phyloP scores from a whole-genome alignment of 2,113 vertebrate species.

The Motacilla tschutschensis region DNA sequence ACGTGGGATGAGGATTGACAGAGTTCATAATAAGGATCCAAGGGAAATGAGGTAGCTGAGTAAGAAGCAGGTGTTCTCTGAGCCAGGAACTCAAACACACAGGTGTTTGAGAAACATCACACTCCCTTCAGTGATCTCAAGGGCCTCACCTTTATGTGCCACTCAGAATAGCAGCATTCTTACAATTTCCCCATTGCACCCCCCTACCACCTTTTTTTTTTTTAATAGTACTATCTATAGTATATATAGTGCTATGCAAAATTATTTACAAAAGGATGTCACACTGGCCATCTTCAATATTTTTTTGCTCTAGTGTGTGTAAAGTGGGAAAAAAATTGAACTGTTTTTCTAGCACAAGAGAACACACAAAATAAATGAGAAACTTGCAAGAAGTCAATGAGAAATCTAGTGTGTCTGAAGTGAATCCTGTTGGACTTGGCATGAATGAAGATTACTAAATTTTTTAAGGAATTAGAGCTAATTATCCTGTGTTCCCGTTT shows the following conservation, averaged over 20 bases:
- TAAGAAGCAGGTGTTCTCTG: neutral
- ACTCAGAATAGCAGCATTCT: neutral
- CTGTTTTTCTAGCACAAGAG: neutral
- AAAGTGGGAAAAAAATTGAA: neutral
- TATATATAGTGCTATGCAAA: neutral
- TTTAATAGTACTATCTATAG: neutral
- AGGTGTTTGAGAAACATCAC: slow-evolving; percentile 8
- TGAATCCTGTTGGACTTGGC: neutral
- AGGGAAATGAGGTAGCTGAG: neutral
- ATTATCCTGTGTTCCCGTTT: neutral
- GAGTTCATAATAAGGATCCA: neutral
- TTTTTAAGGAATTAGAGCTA: neutral
- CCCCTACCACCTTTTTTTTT: neutral
- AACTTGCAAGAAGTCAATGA: neutral
- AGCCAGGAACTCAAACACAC: neutral
- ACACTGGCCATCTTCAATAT: fast-evolving
- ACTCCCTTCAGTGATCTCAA: neutral
- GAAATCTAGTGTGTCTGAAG: neutral
- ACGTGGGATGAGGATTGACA: neutral
- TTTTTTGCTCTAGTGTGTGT: neutral
- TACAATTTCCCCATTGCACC: neutral
- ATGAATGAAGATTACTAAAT: neutral
- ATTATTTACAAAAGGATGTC: neutral
- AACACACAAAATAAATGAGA: neutral
- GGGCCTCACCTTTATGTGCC: neutral